phyloP scores from a whole-genome alignment of 1,140 invertebrate species.

The Brachionus koreanus region DNA sequence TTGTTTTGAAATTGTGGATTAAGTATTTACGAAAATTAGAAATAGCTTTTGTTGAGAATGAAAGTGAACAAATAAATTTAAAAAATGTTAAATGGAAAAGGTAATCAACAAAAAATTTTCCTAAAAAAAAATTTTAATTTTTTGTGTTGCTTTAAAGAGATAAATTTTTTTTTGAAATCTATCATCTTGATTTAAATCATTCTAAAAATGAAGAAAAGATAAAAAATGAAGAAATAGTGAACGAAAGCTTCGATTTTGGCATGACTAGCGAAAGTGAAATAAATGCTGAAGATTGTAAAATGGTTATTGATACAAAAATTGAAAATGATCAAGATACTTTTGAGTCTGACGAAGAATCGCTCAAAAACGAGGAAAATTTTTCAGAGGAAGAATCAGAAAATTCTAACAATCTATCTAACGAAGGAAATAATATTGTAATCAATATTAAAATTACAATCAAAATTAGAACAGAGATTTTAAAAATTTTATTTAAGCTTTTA shows the following conservation, averaged over 20 bases:
- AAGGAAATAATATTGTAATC: background rate
- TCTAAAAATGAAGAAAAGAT: background rate
- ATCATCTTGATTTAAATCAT: conserved; percentile 7
- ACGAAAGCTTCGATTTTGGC: background rate
- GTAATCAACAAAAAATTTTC: background rate
- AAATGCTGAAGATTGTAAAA: background rate
- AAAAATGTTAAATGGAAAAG: conserved; percentile 37
- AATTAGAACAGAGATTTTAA: too few relatives aligned
- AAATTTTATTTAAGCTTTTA: conserved; percentile 31
- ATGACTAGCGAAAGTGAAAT: background rate
- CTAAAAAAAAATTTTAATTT: too few relatives aligned
- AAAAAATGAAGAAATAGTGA: background rate
- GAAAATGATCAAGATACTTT: background rate
- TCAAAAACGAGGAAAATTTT: background rate
- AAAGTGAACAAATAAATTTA: conserved; percentile 22
- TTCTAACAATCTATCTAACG: background rate
- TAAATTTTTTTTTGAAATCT: conserved; percentile 8
- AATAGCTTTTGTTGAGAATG: conserved; percentile 13
- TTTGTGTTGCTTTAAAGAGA: background rate
- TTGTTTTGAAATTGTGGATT: conserved; percentile 31
- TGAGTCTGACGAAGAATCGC: conserved; percentile 5
- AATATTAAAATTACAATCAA: background rate
- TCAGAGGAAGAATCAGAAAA: background rate
- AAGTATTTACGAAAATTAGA: conserved; percentile 30
- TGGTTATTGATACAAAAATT: background rate